Evolutionary conservation across 2,888 invertebrate genomes (phyloP).

Genomic region (Leptinotarsa juncta): DNA sequence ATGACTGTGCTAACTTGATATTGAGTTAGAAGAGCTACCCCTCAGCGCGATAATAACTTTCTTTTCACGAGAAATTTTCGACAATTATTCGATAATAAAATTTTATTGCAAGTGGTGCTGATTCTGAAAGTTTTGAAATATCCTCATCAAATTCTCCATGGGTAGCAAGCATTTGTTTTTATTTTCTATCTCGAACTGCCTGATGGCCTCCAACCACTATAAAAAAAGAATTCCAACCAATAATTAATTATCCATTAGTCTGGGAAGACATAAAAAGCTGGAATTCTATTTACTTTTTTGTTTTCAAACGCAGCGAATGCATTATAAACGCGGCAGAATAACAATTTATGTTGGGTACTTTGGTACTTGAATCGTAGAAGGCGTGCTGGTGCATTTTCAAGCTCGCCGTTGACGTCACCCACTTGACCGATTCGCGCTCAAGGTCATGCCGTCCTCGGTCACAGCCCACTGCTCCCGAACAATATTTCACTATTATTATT

Average conservation of each 20-base stretch:
- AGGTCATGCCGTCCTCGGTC: slow-evolving; percentile 51
- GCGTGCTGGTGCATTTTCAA: slow-evolving; percentile 29
- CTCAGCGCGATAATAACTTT: no score
- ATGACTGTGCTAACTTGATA: no score
- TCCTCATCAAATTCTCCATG: neutral
- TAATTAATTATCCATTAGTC: slow-evolving; percentile 25
- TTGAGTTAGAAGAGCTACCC: no score
- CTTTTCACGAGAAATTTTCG: no score
- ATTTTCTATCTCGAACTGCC: neutral
- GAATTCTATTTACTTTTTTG: slow-evolving; percentile 1
- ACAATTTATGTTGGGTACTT: slow-evolving; percentile 17
- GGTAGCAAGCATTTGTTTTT: neutral
- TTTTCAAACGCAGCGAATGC: slow-evolving; percentile 20
- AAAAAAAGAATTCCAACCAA: slow-evolving; percentile 9
- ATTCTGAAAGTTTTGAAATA: neutral
- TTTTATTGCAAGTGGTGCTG: no score
- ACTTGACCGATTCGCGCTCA: slow-evolving; percentile 52
- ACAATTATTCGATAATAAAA: no score
- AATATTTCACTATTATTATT: slow-evolving; percentile 46
- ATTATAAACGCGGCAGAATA: slow-evolving; percentile 11
- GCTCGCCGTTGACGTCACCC: slow-evolving; percentile 47
- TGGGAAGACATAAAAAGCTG: slow-evolving; percentile 8
- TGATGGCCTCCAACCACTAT: neutral
- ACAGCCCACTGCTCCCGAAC: slow-evolving; percentile 51
- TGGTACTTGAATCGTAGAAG: slow-evolving; percentile 19